Evolutionary conservation across 2,797 vertebrate genomes (phyloP), one percentile per base, ranked within the genome.

Genomic region (Rhinella marina): DNA sequence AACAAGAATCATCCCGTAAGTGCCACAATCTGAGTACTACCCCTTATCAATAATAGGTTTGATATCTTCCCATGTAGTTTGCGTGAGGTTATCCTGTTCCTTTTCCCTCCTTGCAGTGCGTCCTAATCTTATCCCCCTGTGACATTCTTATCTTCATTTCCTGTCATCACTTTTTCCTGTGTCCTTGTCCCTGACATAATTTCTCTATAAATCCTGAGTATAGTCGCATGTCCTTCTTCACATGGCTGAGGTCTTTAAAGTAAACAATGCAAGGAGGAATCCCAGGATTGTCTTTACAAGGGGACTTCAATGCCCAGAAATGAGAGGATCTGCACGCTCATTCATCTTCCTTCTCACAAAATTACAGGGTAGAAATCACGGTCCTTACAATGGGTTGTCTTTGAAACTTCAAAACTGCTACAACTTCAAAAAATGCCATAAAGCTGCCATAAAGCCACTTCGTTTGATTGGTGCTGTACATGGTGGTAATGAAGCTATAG

Each of bases 181-280:
- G 86, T 88, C 86, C 75, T 82, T 84, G 81, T 84, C 73, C 27
- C 81, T 87, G 73, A 84, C 61, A 88, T 84, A 29, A 88, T 84
- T 84, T 23, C 61, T 88, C 61, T 14, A 7, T 82, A 79, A 78
- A 68, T 88, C 81, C 86, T 77, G 21, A 75, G 27, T 32, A 23
- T n/a, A 25, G 27, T 72, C 29, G 25, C 82, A 72, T n/a, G 32
- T 88, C 73, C 6, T 52, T 80, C 87, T 80, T 29, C 73, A 50
- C 25, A 62, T 7, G 52, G 25, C 21, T 17, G 23, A 57, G 32
- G 81, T 61, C 50, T 78, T 84, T 83, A 62, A 57, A 23, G 12
- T 80, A 78, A 84, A 88, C 81, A 88, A 84, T 59, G 56, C 13
- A 19, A 23, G 27, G 48, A 50, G 21, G 62, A 14, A 50, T 41